Evolutionary conservation across 2,797 vertebrate species (phyloP).

Genomic region (Dendrocincla fuliginosa): DNA sequence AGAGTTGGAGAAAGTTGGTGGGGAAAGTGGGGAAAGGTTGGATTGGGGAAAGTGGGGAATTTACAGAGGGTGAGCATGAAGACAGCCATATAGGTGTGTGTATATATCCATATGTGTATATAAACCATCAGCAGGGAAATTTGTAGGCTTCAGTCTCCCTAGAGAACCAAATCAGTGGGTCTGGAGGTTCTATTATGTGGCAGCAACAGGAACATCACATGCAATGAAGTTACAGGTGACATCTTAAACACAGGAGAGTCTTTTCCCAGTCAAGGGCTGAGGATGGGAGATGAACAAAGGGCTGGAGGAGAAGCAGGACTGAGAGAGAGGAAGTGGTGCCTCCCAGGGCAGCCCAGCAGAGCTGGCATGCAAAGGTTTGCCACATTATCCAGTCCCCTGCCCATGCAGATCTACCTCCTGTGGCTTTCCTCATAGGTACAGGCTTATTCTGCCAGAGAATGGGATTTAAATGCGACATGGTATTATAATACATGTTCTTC

Average conservation of each 20-base stretch:
- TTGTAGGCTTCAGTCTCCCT: neutral
- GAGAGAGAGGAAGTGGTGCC: neutral
- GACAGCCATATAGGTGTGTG: neutral
- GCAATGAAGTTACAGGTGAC: neutral
- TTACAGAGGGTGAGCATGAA: neutral
- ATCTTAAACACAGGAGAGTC: neutral
- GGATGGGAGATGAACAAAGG: neutral
- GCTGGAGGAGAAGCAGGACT: neutral
- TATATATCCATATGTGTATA: accelerated
- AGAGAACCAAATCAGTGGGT: neutral
- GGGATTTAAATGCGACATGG: neutral
- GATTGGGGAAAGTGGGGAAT: neutral
- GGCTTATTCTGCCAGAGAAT: neutral
- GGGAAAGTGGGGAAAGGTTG: neutral
- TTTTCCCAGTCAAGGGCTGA: neutral
- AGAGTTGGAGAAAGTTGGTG: neutral
- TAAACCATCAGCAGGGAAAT: neutral
- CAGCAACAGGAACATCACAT: neutral
- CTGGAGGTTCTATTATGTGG: neutral
- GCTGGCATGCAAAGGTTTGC: neutral
- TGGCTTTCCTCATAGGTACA: neutral
- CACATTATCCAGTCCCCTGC: accelerated
- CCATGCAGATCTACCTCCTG: neutral
- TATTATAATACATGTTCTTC: neutral
- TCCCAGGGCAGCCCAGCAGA: neutral